Conservation (phyloP, 2,888 invertebrate genomes). For the Spodoptera exigua region DNA sequence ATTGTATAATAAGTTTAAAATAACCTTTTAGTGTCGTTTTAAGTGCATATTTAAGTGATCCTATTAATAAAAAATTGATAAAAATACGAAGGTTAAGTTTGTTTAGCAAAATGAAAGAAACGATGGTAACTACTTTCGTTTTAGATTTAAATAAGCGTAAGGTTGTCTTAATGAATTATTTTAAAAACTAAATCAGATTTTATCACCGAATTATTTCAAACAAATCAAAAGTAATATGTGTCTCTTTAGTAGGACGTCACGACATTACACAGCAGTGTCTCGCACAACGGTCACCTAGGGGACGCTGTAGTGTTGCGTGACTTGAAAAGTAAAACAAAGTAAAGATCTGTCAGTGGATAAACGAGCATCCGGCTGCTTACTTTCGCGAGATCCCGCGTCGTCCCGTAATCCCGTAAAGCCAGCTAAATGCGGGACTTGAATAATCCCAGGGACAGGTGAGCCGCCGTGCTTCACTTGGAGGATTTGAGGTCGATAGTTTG, state of each 20-base stretch:
- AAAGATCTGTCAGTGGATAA: conserved; percentile 70
- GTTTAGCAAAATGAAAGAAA: no score
- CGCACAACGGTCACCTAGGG: conserved; percentile 45
- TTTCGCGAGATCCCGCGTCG: conserved; percentile 62
- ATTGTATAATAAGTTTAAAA: not conserved
- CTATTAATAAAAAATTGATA: no score
- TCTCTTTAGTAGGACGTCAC: not conserved
- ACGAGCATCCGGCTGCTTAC: conserved; percentile 69
- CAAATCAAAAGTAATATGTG: no score
- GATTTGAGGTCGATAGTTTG: conserved; percentile 65
- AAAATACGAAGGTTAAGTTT: no score
- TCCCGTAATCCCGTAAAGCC: conserved; percentile 71
- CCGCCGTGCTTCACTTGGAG: conserved; percentile 57
- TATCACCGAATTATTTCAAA: no score
- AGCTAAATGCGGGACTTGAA: conserved; percentile 65
- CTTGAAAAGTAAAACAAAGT: conserved; percentile 69
- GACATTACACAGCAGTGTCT: conserved; percentile 10
- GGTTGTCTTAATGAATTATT: no score
- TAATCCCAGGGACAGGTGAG: conserved; percentile 71
- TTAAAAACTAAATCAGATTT: no score
- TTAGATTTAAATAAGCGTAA: no score
- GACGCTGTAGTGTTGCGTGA: conserved; percentile 59
- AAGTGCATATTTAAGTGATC: no score
- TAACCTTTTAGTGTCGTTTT: no score
- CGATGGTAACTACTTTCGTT: no score